These are phyloP conservation scores for Scomber scombrus DNA, from an alignment of 2,113 vertebrate species.

Conservation along the genomic window DNA sequence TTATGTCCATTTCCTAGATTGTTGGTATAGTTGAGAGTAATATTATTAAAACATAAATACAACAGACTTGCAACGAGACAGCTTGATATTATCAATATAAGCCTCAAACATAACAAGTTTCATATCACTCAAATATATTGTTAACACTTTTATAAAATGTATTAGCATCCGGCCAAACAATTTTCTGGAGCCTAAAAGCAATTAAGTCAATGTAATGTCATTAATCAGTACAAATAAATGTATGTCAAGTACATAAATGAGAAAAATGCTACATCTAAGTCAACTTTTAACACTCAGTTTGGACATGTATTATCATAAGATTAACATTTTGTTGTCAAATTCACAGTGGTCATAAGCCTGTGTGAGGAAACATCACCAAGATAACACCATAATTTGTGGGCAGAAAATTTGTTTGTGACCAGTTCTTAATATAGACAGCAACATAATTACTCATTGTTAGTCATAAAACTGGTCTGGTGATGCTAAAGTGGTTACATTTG, in stretches of 20 bases:
- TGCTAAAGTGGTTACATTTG: neutral
- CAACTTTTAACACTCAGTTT: neutral
- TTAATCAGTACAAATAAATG: neutral
- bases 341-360: neutral
- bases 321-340: neutral
- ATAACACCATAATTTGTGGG: neutral
- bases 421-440: neutral
- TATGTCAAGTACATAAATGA: neutral
- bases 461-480: constrained; percentile 15
- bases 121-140: neutral
- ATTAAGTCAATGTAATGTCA: no score
- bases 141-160: neutral
- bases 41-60: neutral
- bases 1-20: neutral
- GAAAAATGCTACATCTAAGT: neutral
- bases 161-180: neutral
- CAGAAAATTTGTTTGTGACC: neutral
- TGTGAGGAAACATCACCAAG: neutral
- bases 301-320: neutral
- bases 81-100: neutral
- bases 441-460: constrained; percentile 29
- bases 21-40: neutral
- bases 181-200: neutral
- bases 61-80: neutral
- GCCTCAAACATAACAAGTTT: neutral